Evolutionary conservation across 2,113 vertebrate species (phyloP).

Genomic region (Taurulus bubalis): DNA sequence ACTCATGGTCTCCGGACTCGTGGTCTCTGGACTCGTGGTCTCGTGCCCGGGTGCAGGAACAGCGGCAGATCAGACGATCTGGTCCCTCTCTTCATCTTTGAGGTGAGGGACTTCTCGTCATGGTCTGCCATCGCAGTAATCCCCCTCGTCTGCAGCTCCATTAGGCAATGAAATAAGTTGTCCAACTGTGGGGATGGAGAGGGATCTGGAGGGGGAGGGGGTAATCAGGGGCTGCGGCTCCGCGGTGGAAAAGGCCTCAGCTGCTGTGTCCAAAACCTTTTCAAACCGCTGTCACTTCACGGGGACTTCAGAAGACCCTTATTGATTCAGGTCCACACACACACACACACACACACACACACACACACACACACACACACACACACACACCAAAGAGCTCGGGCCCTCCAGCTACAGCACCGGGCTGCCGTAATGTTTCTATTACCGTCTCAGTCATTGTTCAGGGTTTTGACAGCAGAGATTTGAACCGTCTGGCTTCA

Average conservation of each 20-base stretch:
- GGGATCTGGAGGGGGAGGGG: background rate
- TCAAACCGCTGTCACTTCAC: constrained; percentile 61
- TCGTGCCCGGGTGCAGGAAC: too few relatives aligned
- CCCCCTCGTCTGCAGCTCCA: constrained; percentile 50
- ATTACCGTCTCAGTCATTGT: constrained; percentile 61
- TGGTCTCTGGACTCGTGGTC: too few relatives aligned
- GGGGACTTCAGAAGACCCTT: constrained; percentile 61
- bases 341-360: constrained; percentile 28
- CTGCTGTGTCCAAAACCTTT: constrained; percentile 56
- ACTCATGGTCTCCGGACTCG: too few relatives aligned
- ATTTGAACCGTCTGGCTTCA: constrained; percentile 23
- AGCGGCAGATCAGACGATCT: too few relatives aligned
- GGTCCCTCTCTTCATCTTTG: constrained; percentile 36
- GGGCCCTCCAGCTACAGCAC: constrained; percentile 51
- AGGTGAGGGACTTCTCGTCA: constrained; percentile 60
- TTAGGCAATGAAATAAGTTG: constrained; percentile 52
- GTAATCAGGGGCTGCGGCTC: constrained; percentile 49
- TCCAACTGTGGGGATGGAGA: constrained; percentile 43
- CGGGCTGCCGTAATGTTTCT: constrained; percentile 63
- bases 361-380: constrained; percentile 14
- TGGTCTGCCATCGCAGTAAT: constrained; percentile 59
- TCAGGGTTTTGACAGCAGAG: constrained; percentile 23
- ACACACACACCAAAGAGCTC: too few relatives aligned
- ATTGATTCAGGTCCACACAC: constrained; percentile 60
- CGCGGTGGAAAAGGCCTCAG: constrained; percentile 55